Percentiles rank a stretch among this genome's conserved stretches.
phyloP scores from a whole-genome alignment of 2,797 vertebrate genomes.

The Malurus leucopterus region DNA sequence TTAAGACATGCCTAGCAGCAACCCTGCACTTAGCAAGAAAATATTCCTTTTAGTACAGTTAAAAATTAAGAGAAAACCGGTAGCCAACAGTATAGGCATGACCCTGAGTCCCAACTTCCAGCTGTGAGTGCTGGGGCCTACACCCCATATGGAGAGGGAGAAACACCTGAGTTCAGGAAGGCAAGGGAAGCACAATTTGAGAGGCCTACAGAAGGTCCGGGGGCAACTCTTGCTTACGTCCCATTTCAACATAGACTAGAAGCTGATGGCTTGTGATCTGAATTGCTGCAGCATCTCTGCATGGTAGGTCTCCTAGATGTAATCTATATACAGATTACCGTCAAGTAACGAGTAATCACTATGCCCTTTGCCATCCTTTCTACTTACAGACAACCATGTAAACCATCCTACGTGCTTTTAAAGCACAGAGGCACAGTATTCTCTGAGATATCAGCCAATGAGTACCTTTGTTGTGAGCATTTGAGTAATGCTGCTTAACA shows the following conservation, averaged over 20 bases:
- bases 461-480: conserved; percentile 81
- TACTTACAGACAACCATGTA: neutral
- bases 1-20: neutral
- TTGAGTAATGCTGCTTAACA: conserved; percentile 80
- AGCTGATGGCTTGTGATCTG: neutral
- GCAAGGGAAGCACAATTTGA: neutral
- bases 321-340: neutral
- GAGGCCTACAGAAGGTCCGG: neutral
- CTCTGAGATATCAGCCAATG: neutral
- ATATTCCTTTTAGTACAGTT: neutral
- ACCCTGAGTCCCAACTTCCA: neutral
- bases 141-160: neutral
- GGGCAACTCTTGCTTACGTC: neutral
- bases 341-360: neutral
- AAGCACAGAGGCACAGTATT: neutral
- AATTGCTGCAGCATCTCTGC: neutral
- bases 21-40: neutral
- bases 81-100: neutral
- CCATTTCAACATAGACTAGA: neutral
- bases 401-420: neutral
- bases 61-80: neutral
- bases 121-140: neutral
- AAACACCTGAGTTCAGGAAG: neutral
- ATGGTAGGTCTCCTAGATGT: neutral
- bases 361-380: neutral